A percentile compares a stretch with the other conserved stretches of the same genome.
Conservation (phyloP, 2,113 vertebrate species). For the Tauraco erythrolophus region DNA sequence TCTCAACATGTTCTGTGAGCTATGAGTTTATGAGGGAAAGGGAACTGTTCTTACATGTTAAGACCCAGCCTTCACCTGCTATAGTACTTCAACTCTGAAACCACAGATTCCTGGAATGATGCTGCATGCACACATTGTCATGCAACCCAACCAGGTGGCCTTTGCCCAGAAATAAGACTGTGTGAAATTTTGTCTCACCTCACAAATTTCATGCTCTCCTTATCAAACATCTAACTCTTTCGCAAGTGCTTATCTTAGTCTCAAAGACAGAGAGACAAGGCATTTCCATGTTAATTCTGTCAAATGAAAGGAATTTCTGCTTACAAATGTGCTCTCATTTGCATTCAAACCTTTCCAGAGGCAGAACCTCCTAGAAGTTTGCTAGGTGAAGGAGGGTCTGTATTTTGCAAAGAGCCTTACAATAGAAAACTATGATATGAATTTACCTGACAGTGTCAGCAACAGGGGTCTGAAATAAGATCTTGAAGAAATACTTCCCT, state of each 20-base stretch:
- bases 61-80: neutral
- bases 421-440: neutral
- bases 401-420: neutral
- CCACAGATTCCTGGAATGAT: neutral
- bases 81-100: neutral
- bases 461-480: neutral
- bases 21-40: neutral
- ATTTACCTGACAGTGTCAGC: neutral
- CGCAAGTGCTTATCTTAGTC: neutral
- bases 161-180: neutral
- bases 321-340: neutral
- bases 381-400: neutral
- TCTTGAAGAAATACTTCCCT: neutral
- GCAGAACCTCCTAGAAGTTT: neutral
- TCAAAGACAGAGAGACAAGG: neutral
- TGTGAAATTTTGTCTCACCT: neutral
- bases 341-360: neutral
- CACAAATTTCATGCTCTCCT: neutral
- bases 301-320: neutral
- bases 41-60: neutral
- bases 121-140: fast-evolving
- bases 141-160: neutral
- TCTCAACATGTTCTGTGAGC: neutral
- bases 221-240: neutral
- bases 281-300: neutral